Base-by-base conservation (phyloP, 1,140 invertebrate species). In the Intoshia linei region DNA sequence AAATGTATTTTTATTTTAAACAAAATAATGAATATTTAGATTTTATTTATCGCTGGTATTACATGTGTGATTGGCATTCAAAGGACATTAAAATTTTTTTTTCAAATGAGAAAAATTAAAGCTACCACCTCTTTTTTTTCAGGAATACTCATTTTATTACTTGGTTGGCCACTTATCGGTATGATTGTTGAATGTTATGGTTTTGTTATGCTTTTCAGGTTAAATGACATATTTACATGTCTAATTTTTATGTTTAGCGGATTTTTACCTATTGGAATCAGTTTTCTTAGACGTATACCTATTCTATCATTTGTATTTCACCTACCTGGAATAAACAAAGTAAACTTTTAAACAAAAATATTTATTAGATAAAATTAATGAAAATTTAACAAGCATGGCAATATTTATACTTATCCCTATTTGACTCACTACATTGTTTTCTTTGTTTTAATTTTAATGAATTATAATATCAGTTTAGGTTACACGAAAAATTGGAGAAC, bases 21-120 rank as follows among this genome's bases (percentile, higher is more conserved):
- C 37, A 25, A 38, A 17, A 36, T 35, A 39, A 39, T 38, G 45
- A 38, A 39, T 29, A 47, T 67, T 43, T 54, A 77, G 74, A 75
- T 92, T 41, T 62, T 98, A 23, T 98, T 98, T 57, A 71, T 98
- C 45, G 65, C 68, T 46, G 90, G 90, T 19, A 63, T 98, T 30
- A 75, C 72, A 29, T 83, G 83, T 62, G 77, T 95, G 1, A 92
- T 95, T 49, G 87, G 87, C 2, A 62, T 92, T 24, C 73, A 83
- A 59, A 63, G 83, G 52, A 93, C 84, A 20, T 71, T 92, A 46
- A 68, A 73, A 49, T 98, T 98, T 54, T 98, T 98, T 61, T 95
- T 98, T 56, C 84, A 95, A 66, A 62, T 68, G 38, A 81, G 95
- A 52, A 98, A 95, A 68, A 54, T 79, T 4, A 83, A 74, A 66